Conservation (phyloP, 2,797 vertebrate species). For the Chaunax sp. region DNA sequence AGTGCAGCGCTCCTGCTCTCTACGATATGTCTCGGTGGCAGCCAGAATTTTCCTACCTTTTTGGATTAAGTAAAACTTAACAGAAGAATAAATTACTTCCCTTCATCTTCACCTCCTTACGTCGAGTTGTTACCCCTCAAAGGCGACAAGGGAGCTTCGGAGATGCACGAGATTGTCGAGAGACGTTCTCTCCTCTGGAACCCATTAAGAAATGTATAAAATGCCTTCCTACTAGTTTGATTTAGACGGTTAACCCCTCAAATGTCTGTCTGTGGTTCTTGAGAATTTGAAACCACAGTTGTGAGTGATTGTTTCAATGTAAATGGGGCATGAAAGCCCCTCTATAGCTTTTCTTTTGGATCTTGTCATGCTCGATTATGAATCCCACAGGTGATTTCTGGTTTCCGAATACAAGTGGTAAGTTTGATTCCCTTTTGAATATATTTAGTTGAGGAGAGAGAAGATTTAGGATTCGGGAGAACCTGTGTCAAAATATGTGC, state of each 20-base stretch:
- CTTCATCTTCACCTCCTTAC: constrained; percentile 56
- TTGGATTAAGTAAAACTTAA: constrained; percentile 29
- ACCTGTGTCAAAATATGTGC: constrained; percentile 67
- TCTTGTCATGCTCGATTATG: constrained; percentile 74
- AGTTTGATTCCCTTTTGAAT: constrained; percentile 19
- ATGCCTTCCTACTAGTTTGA: constrained; percentile 84
- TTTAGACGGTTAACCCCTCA: constrained; percentile 78
- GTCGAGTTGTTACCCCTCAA: constrained; percentile 55
- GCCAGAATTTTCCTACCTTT: constrained; percentile 48
- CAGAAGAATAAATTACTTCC: constrained; percentile 50
- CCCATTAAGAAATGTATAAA: constrained; percentile 80
- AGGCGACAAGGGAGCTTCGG: constrained; percentile 54
- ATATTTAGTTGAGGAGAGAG: neutral
- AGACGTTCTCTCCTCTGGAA: constrained; percentile 77
- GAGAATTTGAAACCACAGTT: constrained; percentile 77
- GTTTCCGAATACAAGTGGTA: constrained; percentile 49
- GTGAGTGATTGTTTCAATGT: constrained; percentile 84
- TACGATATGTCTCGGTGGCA: constrained; percentile 33
- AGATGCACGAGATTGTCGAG: constrained; percentile 58
- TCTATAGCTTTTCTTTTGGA: constrained; percentile 70
- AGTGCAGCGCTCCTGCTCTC: constrained; percentile 40
- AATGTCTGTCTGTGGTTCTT: constrained; percentile 70
- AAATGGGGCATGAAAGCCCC: constrained; percentile 80
- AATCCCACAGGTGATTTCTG: constrained; percentile 60
- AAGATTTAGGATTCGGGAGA: constrained; percentile 16